Percentiles rank a stretch among this genome's conserved stretches.
Evolutionary conservation across 2,797 vertebrate species (phyloP).

Genomic region (Scomberomorus guttatus): DNA sequence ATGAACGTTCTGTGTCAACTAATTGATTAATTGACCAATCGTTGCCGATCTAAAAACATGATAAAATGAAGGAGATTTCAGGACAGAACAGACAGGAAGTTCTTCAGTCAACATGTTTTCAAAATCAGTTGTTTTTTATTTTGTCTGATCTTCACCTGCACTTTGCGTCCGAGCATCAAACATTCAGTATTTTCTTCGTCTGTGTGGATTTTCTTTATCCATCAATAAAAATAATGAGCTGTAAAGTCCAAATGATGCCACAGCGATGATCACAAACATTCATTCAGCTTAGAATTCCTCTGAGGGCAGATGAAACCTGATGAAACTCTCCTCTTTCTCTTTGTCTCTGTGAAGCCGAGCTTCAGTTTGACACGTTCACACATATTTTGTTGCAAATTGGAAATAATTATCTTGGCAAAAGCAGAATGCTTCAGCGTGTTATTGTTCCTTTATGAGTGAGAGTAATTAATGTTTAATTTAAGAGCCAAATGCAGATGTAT

Average conservation of each 20-base stretch:
- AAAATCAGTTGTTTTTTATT: too few species aligned
- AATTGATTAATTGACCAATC: too few species aligned
- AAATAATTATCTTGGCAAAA: constrained; percentile 78
- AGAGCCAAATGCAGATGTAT: constrained; percentile 75
- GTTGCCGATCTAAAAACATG: too few species aligned
- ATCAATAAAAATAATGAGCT: not conserved
- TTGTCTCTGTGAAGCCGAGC: constrained; percentile 29
- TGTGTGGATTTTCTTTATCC: not conserved
- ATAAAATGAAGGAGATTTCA: too few species aligned
- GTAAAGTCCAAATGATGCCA: not conserved
- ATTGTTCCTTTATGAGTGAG: constrained; percentile 77
- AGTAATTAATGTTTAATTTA: constrained; percentile 83
- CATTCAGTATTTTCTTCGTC: too few species aligned
- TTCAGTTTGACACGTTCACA: constrained; percentile 66
- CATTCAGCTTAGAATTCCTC: constrained; percentile 3
- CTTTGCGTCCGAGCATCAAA: too few species aligned
- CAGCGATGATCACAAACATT: not conserved
- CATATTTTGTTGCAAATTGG: constrained; percentile 79
- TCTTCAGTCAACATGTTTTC: too few species aligned
- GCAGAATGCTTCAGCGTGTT: constrained; percentile 70
- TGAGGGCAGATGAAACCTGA: constrained; percentile 28
- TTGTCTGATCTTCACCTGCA: too few species aligned
- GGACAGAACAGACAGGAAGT: too few species aligned
- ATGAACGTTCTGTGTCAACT: too few species aligned
- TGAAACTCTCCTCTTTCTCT: constrained; percentile 49